Percentiles rank a stretch among this genome's conserved stretches.
phyloP scores from a whole-genome alignment of 2,797 vertebrate species.

The Lacerta viridis region DNA sequence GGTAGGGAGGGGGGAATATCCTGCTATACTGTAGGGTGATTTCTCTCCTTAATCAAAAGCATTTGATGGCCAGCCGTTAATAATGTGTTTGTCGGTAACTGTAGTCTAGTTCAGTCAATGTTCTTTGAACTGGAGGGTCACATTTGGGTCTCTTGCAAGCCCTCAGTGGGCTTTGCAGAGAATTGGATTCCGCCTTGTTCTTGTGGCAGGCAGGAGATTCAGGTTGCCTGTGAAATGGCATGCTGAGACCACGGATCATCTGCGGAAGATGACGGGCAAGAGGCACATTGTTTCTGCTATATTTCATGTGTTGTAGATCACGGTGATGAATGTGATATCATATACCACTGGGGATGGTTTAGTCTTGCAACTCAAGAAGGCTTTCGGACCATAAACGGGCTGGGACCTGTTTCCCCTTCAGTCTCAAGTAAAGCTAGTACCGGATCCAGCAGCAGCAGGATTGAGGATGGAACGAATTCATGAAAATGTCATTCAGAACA shows the following conservation, averaged over 20 bases:
- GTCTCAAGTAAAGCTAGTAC: constrained; percentile 47
- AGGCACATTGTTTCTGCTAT: constrained; percentile 73
- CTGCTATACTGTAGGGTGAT: constrained; percentile 46
- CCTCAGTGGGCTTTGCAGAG: constrained; percentile 73
- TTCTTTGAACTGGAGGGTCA: constrained; percentile 79
- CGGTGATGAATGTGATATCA: constrained; percentile 74
- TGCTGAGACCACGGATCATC: constrained; percentile 70
- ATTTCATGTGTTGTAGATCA: constrained; percentile 70
- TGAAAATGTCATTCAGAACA: constrained; percentile 54
- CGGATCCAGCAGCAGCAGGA: constrained; percentile 35
- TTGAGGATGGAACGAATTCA: constrained; percentile 59
- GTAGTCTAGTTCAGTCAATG: constrained; percentile 73
- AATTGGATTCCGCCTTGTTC: constrained; percentile 78
- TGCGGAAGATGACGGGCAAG: constrained; percentile 64
- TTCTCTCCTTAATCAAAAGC: constrained; percentile 80
- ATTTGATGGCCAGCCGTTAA: constrained; percentile 77
- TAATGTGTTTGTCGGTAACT: constrained; percentile 79
- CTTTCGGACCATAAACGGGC: constrained; percentile 62
- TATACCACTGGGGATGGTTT: constrained; percentile 73
- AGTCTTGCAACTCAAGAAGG: constrained; percentile 67
- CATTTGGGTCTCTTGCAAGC: constrained; percentile 72
- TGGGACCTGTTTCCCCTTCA: constrained; percentile 48
- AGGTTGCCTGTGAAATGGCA: constrained; percentile 76
- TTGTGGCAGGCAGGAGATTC: constrained; percentile 79
- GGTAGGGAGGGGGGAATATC: constrained; percentile 32